Evolutionary conservation across 2,888 invertebrate genomes (phyloP), one percentile per base, ranked within the genome.

Genomic region (Drosophila kuntzei): DNA sequence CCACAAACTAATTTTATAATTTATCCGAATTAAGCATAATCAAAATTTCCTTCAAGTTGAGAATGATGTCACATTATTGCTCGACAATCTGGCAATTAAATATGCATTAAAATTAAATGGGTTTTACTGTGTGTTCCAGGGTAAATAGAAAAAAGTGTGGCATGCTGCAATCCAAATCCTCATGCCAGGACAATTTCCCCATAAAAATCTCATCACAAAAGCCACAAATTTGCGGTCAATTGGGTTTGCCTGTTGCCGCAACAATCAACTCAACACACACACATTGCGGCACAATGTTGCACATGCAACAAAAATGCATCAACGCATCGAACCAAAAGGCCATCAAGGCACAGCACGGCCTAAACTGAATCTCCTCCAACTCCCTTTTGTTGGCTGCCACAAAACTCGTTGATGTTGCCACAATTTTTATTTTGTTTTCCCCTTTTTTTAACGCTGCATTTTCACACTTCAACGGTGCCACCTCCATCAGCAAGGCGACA

Each of bases 171-270:
- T 41, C 18, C n/a, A 32, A 47, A 20, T 20, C 4, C 50, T 50
- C 50, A 29, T 32, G 41, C 44, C 43, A 44, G 44, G 20, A 54
- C 25, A 25, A 20, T 41, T 55, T 43, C 68, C 68, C 83, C 49
- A 88, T 83, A 83, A 83, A 83, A 83, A 88, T 88, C 82, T 51
- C 88, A 82, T 85, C 82, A 86, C 76, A 81, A 82, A 82, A 82
- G 88, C 82, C 88, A 79, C 79, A 86, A 86, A 89, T 87, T 87
- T 86, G 89, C 87, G 85, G 85, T 86, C 85, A 89, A 88, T 86
- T 86, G 87, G 87, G 76, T 76, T 89, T 84, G 68, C 67, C 63
- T 71, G 80, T 77, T 86, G 88, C 79, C 82, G 70, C 88, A 87
- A 85, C 88, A 82, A 83, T 88, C 83, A 81, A 79, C 69, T 43